Base-by-base conservation (phyloP, 1,140 invertebrate genomes). In the Drosophila varians region DNA sequence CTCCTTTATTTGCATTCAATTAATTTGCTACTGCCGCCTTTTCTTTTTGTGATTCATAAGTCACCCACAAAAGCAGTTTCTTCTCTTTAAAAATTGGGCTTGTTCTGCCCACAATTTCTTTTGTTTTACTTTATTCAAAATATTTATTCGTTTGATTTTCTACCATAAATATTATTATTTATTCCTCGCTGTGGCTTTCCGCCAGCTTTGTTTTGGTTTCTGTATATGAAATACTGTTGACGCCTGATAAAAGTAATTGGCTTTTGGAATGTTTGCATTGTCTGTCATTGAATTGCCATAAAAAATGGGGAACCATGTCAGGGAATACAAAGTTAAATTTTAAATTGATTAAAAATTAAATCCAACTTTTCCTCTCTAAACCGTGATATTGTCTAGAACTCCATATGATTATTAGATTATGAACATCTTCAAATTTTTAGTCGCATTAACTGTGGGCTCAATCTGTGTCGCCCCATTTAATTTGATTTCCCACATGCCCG, bases 81-180 rank as follows among this genome's bases (percentile, higher is more conserved):
- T 25, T 26, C 25, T 36, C 11, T 54, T 53, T 71, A 18, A 40
- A 26, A 28, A 26, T 34, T 2, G 14, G 34, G 7, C 36, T 57
- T 58, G 11, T 47, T 72, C 60, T 46, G 45, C 45, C 34, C 34
- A 42, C 28, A 9, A 9, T 38, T 52, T 38, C 34, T 25, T 52
- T 71, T 52, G 46, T 71, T 51, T 70, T 31, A 31, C 4, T 51
- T 71, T 11, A 58, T 60, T 43, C 26, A 18, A 23, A 60, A 58
- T 71, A 71, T 71, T 71, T 51, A 70, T 60, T 18, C 45, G 11
- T 51, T 38, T 71, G 54, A 40, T 66, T 66, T 66, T 66, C 53
- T 12, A 16, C 36, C 47, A 34, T 66, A 66, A 66, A 68, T 68
- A 68, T 36, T 66, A 34, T 45, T 66, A 62, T 45, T 52, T 64